Conservation (phyloP, 2,797 vertebrate species). For the Lacerta viridis region DNA sequence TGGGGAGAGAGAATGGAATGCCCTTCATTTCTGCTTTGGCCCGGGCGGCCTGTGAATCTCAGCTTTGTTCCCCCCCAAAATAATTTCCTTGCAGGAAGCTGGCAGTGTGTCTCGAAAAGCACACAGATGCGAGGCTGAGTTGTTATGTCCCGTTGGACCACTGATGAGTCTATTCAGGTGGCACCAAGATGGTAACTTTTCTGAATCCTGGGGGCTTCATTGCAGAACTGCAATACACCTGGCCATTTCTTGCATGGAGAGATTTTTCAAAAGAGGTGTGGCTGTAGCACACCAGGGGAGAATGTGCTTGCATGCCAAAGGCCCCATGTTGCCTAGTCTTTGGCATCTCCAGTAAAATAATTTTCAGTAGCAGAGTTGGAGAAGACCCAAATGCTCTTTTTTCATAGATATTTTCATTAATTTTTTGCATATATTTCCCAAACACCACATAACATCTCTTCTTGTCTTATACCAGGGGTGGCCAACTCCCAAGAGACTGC, state of each 20-base stretch:
- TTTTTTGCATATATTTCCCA: no score
- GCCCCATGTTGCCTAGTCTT: not conserved
- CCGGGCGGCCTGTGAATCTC: slow-evolving; percentile 69
- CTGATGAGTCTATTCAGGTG: not conserved
- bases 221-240: not conserved
- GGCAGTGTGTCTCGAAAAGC: slow-evolving; percentile 48
- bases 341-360: not conserved
- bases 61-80: slow-evolving; percentile 67
- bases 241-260: not conserved
- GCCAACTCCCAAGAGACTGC: no score
- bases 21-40: slow-evolving; percentile 61
- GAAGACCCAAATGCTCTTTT: no score
- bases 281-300: not conserved
- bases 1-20: not conserved
- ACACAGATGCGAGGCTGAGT: slow-evolving; percentile 57
- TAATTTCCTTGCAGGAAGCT: slow-evolving; percentile 53
- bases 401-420: no score
- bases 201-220: not conserved
- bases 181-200: not conserved
- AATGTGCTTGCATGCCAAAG: no score
- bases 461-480: no score
- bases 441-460: no score
- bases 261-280: not conserved
- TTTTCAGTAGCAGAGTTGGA: no score
- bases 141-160: not conserved